A percentile compares a stretch with the other conserved stretches of the same genome.
Conservation (phyloP, 2,797 vertebrate species). For the Manis javanica region DNA sequence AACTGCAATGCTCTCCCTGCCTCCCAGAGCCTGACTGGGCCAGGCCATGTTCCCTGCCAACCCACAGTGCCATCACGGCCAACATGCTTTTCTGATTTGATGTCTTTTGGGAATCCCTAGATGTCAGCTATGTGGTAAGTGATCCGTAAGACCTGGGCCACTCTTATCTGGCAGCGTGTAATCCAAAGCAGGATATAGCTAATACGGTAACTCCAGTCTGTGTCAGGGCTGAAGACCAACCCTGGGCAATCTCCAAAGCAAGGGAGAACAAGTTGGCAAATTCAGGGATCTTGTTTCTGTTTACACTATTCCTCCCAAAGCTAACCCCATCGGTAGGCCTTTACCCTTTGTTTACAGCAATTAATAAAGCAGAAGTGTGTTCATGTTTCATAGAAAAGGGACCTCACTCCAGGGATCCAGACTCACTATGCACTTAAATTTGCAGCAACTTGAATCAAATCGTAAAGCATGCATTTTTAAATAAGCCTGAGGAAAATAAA, state of each 20-base stretch:
- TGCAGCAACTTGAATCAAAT: neutral
- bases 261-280: neutral
- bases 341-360: neutral
- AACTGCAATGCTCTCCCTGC: neutral
- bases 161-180: neutral
- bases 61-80: neutral
- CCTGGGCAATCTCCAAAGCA: neutral
- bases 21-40: neutral
- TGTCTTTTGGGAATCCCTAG: neutral
- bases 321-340: neutral
- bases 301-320: neutral
- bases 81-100: neutral
- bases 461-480: neutral
- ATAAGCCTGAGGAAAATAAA: neutral
- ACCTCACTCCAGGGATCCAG: neutral
- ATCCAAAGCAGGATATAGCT: neutral
- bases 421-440: neutral
- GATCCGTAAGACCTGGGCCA: neutral
- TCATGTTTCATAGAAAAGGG: neutral
- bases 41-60: neutral
- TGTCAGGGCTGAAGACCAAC: neutral
- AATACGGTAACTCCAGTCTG: neutral
- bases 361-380: neutral
- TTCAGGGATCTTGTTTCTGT: neutral
- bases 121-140: neutral